Percentiles rank a stretch among this genome's conserved stretches.
phyloP scores from a whole-genome alignment of 2,113 vertebrate genomes.

The Amphiprion percula region DNA sequence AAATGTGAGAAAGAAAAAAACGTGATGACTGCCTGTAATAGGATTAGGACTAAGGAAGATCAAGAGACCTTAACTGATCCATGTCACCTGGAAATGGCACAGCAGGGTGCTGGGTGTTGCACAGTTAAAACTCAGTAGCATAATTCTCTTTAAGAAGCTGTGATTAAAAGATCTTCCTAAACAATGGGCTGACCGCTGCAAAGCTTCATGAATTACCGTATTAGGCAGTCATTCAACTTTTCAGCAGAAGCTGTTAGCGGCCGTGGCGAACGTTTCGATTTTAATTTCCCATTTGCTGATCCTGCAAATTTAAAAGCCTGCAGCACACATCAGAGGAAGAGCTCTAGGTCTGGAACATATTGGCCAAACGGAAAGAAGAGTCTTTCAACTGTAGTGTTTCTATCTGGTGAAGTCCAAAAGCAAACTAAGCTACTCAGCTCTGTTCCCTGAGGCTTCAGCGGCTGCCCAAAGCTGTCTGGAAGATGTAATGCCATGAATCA shows the following conservation, averaged over 20 bases:
- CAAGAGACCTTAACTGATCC: slow-evolving; percentile 63
- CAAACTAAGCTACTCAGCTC: neutral
- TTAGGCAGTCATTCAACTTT: neutral
- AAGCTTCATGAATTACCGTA: neutral
- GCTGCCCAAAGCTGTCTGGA: neutral
- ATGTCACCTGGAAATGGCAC: slow-evolving; percentile 62
- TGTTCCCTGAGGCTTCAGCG: neutral
- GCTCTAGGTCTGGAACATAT: slow-evolving; percentile 19
- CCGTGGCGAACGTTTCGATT: neutral
- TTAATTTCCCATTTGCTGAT: slow-evolving; percentile 10
- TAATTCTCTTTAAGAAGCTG: slow-evolving; percentile 49
- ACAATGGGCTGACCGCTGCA: slow-evolving; percentile 15
- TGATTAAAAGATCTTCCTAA: slow-evolving; percentile 48
- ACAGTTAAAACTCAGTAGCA: slow-evolving; percentile 37
- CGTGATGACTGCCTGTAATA: slow-evolving; percentile 64
- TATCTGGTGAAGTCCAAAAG: slow-evolving; percentile 49
- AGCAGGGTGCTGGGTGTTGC: slow-evolving; percentile 45
- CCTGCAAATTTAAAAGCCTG: slow-evolving; percentile 3
- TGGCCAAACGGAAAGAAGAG: slow-evolving; percentile 24
- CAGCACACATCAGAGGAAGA: slow-evolving; percentile 28
- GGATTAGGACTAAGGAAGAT: slow-evolving; percentile 74
- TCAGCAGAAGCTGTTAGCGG: neutral
- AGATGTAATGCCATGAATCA: neutral
- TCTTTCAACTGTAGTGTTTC: slow-evolving; percentile 31
- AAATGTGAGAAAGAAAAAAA: slow-evolving; percentile 48